A percentile compares a stretch with the other conserved stretches of the same genome.
These are phyloP conservation scores for Dasysyrphus albostriatus DNA, from an alignment of 2,888 invertebrate species.

Conservation along the genomic window DNA sequence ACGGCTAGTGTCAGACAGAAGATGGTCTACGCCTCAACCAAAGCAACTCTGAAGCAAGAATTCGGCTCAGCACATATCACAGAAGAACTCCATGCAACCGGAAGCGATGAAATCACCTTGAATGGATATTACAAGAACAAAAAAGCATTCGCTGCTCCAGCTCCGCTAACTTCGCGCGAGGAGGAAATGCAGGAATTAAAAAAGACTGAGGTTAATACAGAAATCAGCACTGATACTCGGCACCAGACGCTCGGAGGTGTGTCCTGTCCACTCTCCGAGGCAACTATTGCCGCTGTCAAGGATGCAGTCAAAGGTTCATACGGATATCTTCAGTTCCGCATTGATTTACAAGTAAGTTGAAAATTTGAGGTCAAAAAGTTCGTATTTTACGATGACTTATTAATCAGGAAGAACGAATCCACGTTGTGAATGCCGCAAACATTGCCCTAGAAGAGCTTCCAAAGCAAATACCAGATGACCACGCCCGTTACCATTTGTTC, in stretches of 20 bases:
- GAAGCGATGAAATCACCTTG: slow-evolving; percentile 91
- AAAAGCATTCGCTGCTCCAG: slow-evolving; percentile 91
- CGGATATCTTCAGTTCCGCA: slow-evolving; percentile 95
- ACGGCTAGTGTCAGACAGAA: slow-evolving; percentile 93
- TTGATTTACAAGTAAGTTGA: slow-evolving; percentile 87
- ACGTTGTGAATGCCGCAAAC: slow-evolving; percentile 90
- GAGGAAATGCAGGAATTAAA: slow-evolving; percentile 92
- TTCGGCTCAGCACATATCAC: slow-evolving; percentile 97
- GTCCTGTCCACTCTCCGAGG: slow-evolving; percentile 93
- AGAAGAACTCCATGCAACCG: slow-evolving; percentile 96
- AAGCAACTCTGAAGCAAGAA: slow-evolving; percentile 97
- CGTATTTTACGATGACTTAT: slow-evolving; percentile 76
- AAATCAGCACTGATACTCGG: slow-evolving; percentile 91
- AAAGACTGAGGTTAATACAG: slow-evolving; percentile 89
- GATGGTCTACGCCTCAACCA: slow-evolving; percentile 99
- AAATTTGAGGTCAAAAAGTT: too few relatives aligned
- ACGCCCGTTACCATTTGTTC: slow-evolving; percentile 91
- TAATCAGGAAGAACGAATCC: slow-evolving; percentile 90
- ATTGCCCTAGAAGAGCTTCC: slow-evolving; percentile 88
- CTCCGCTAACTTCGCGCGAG: slow-evolving; percentile 94
- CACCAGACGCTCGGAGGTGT: slow-evolving; percentile 96
- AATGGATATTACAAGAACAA: slow-evolving; percentile 93
- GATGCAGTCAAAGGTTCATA: slow-evolving; percentile 90
- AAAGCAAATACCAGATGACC: slow-evolving; percentile 91
- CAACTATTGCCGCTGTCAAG: slow-evolving; percentile 90